A percentile compares a stretch with the other conserved stretches of the same genome.
Conservation (phyloP, 2,888 invertebrate genomes). For the Macaria notata region DNA sequence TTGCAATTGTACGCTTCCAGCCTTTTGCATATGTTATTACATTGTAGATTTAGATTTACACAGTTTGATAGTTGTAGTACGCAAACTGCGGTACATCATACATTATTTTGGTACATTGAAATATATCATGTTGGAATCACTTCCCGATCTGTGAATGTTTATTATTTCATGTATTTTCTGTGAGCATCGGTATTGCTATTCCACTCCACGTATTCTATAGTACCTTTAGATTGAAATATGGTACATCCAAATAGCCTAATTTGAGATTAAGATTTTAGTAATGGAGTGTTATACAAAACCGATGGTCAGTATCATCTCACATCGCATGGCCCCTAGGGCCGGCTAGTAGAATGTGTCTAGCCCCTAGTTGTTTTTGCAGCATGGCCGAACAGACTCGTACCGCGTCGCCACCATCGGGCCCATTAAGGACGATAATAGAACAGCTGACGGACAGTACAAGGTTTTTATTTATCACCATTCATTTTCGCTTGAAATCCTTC, state of each 20-base stretch:
- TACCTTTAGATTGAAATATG: too few relatives aligned
- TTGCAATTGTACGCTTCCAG: slow-evolving; percentile 40
- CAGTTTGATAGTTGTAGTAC: slow-evolving; percentile 6
- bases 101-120: slow-evolving; percentile 9
- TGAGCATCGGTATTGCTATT: slow-evolving; percentile 48
- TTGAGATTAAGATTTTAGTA: too few relatives aligned
- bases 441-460: slow-evolving; percentile 96
- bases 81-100: slow-evolving; percentile 9
- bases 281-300: slow-evolving; percentile 43
- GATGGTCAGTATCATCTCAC: slow-evolving; percentile 41
- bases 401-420: slow-evolving; percentile 97
- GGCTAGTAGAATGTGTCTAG: slow-evolving; percentile 80
- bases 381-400: slow-evolving; percentile 98
- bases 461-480: slow-evolving; percentile 83
- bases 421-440: slow-evolving; percentile 97
- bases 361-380: slow-evolving; percentile 87
- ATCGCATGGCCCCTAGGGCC: slow-evolving; percentile 75
- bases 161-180: slow-evolving; percentile 37
- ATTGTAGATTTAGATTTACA: slow-evolving; percentile 13
- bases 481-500: slow-evolving; percentile 37
- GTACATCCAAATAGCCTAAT: too few relatives aligned
- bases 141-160: slow-evolving; percentile 14
- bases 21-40: slow-evolving; percentile 20
- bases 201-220: neutral
- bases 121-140: slow-evolving; percentile 12